These are phyloP conservation scores for Drosophila monieri DNA, from an alignment of 2,888 invertebrate genomes.

Conservation along the genomic window DNA sequence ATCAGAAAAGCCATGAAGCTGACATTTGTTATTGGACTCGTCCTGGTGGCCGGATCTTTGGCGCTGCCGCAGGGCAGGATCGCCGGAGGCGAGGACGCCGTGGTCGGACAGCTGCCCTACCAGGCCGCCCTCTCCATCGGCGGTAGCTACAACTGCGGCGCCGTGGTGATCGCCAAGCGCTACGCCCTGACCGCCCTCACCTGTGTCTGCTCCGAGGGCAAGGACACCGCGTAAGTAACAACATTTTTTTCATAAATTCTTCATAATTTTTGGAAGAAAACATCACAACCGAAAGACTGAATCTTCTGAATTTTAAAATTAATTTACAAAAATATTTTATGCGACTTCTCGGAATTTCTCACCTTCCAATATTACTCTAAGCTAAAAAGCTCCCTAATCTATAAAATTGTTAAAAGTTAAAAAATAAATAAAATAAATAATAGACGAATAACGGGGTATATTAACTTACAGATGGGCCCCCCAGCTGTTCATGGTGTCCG, in stretches of 20 bases:
- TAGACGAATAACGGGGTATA: background rate
- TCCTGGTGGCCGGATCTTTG: constrained; percentile 11
- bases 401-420: too few relatives aligned
- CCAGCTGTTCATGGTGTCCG: constrained; percentile 72
- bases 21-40: constrained; percentile 37
- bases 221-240: constrained; percentile 67
- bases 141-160: constrained; percentile 76
- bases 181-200: constrained; percentile 80
- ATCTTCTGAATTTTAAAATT: too few relatives aligned
- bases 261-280: too few relatives aligned
- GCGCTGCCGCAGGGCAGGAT: constrained; percentile 68
- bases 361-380: too few relatives aligned
- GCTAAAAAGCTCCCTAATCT: too few relatives aligned
- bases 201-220: constrained; percentile 76
- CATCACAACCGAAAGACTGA: too few relatives aligned
- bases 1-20: constrained; percentile 21
- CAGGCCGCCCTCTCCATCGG: constrained; percentile 78
- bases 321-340: too few relatives aligned
- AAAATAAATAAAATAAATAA: too few relatives aligned
- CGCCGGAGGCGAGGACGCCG: constrained; percentile 81
- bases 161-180: constrained; percentile 72
- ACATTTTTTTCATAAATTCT: too few relatives aligned
- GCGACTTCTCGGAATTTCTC: too few relatives aligned
- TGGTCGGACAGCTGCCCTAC: constrained; percentile 81
- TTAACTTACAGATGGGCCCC: constrained; percentile 65